Percentiles rank a stretch among this genome's conserved stretches.
phyloP scores from a whole-genome alignment of 2,113 vertebrate species.

The Ciconia stormi region DNA sequence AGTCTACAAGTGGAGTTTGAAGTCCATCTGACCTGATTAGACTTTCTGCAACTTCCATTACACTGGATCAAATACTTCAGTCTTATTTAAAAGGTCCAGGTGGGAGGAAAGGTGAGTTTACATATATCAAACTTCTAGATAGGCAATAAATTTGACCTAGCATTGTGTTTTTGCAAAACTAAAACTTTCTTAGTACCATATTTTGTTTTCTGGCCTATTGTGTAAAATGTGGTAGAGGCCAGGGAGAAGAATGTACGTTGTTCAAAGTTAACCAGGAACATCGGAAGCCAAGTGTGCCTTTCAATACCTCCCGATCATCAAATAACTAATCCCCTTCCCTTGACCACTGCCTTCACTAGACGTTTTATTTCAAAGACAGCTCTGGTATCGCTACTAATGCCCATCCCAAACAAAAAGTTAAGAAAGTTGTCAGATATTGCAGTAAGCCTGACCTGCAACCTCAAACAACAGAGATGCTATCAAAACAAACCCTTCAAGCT shows the following conservation, averaged over 20 bases:
- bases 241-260: rapidly evolving
- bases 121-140: rapidly evolving
- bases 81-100: neutral
- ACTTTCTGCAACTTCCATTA: neutral
- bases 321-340: neutral
- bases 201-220: neutral
- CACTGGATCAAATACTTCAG: neutral
- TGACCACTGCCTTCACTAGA: rapidly evolving
- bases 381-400: neutral
- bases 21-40: neutral
- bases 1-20: neutral
- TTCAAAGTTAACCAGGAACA: neutral
- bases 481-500: neutral
- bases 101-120: neutral
- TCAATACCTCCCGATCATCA: neutral
- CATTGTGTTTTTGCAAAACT: neutral
- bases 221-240: neutral
- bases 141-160: neutral
- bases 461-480: neutral
- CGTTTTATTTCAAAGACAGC: neutral
- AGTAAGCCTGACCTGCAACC: neutral
- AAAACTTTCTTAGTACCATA: neutral
- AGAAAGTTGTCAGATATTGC: neutral
- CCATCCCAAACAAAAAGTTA: neutral
- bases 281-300: rapidly evolving